Base-by-base conservation (phyloP, 1,140 invertebrate species). In the Drosophila kurseongensis region DNA sequence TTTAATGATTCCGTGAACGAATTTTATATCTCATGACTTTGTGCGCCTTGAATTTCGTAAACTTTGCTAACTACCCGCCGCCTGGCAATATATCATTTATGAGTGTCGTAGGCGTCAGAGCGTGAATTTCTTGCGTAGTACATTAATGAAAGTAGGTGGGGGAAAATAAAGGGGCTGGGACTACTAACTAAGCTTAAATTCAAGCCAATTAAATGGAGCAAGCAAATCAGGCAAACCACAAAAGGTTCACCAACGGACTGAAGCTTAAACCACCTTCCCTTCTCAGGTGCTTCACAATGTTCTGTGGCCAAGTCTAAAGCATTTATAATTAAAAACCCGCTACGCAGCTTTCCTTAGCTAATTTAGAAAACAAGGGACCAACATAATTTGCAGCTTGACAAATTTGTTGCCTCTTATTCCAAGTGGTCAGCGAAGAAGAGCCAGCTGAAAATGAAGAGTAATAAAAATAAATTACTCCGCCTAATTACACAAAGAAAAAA, bases 401-500 rank as follows among this genome's bases (percentile, higher is more conserved):
- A 77, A 86, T 86, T 86, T 88, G 62, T 62, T 54, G 35, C 65
- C 65, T 69, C 44, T 69, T 69, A 54, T 69, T 69, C 50, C 27
- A 65, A 61, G 63, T 68, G 65, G 65, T 75, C 75, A 60, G 59
- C 59, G 18, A 40, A 50, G 44, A 29, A 23, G 42, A 36, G 16
- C 32, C n/a, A 13, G 41, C 66, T 52, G 57, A 73, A 74, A 74
- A 54, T 71, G 51, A 62, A 62, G 38, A 75, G 82, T 75, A 83
- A 89, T 88, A 83, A 76, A 88, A 83, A 88, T 83, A 88, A 88
- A 88, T 89, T 77, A 83, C 68, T 73, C 44, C 29, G 57, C 73
- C 84, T 89, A 88, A 89, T 88, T 88, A 89, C 71, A 56, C 69
- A 51, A 60, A 63, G 51, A 42, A 36, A 55, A 16, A 76, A 23